Evolutionary conservation across 2,888 invertebrate genomes (phyloP).

Genomic region (Dysmachus trigonus): DNA sequence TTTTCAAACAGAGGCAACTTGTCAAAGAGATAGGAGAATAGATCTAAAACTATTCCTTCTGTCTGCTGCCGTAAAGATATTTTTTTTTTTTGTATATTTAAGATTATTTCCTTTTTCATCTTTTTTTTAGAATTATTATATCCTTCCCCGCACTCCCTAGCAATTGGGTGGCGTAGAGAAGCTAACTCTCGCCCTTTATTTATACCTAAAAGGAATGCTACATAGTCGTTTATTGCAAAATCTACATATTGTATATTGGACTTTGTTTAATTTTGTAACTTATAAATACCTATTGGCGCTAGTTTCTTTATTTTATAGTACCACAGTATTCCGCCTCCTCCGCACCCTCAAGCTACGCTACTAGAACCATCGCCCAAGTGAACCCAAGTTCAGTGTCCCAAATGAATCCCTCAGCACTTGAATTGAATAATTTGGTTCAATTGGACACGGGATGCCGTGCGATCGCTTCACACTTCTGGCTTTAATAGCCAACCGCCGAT

Average conservation of each 20-base stretch:
- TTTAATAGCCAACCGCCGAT: background rate
- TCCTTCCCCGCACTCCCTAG: background rate
- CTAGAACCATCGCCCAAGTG: background rate
- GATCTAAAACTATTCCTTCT: too few species aligned
- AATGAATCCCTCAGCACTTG: background rate
- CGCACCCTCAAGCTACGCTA: background rate
- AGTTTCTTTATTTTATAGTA: background rate
- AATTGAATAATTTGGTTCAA: background rate
- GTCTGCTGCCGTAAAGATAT: too few species aligned
- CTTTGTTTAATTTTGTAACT: background rate
- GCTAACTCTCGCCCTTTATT: background rate
- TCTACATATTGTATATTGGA: background rate
- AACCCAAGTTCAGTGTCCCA: background rate
- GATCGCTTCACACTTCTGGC: background rate
- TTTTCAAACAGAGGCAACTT: too few species aligned
- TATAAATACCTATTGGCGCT: background rate
- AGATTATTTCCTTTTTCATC: too few species aligned
- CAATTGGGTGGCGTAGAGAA: background rate
- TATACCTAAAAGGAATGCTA: background rate
- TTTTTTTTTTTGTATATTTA: too few species aligned
- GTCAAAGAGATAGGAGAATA: too few species aligned
- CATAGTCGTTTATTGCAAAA: background rate
- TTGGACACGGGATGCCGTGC: background rate
- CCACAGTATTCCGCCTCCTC: background rate
- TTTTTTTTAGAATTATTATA: too few species aligned